Evolutionary conservation across 2,888 invertebrate genomes (phyloP).

Genomic region (Standfussiana lucernea): DNA sequence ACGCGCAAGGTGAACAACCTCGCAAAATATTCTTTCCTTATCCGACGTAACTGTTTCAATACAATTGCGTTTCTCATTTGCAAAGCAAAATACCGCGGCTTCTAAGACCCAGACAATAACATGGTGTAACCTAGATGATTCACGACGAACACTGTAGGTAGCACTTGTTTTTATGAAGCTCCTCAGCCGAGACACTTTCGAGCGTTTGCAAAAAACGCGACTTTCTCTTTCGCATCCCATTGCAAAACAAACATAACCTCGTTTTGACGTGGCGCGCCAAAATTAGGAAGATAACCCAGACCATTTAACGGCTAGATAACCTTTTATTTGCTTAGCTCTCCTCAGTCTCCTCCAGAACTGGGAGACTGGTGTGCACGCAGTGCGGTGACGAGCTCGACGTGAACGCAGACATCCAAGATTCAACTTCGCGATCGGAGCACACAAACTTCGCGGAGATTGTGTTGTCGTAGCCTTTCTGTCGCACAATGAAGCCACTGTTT

Average conservation of each 20-base stretch:
- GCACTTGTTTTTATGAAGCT: constrained; percentile 69
- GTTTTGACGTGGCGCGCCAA: constrained; percentile 73
- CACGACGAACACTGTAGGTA: constrained; percentile 63
- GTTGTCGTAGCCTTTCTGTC: constrained; percentile 92
- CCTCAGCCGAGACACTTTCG: constrained; percentile 77
- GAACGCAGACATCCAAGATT: constrained; percentile 91
- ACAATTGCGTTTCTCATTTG: constrained; percentile 61
- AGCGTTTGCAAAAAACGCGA: constrained; percentile 80
- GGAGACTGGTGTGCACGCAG: constrained; percentile 88
- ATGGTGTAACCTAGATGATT: constrained; percentile 70
- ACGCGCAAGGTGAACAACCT: constrained; percentile 62
- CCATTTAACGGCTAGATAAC: constrained; percentile 68
- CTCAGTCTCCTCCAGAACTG: constrained; percentile 92
- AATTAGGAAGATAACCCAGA: constrained; percentile 76
- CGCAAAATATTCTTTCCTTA: constrained; percentile 54
- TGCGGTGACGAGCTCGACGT: constrained; percentile 85
- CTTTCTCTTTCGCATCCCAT: constrained; percentile 87
- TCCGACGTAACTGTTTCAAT: constrained; percentile 52
- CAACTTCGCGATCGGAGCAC: constrained; percentile 90
- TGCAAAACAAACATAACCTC: constrained; percentile 85
- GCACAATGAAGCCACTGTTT: constrained; percentile 89
- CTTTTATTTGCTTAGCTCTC: constrained; percentile 80
- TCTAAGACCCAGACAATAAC: constrained; percentile 63
- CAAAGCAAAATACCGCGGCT: constrained; percentile 58
- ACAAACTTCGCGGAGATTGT: constrained; percentile 91